A percentile compares a stretch with the other conserved stretches of the same genome.
Conservation (phyloP, 2,113 vertebrate species). For the Pavo muticus region DNA sequence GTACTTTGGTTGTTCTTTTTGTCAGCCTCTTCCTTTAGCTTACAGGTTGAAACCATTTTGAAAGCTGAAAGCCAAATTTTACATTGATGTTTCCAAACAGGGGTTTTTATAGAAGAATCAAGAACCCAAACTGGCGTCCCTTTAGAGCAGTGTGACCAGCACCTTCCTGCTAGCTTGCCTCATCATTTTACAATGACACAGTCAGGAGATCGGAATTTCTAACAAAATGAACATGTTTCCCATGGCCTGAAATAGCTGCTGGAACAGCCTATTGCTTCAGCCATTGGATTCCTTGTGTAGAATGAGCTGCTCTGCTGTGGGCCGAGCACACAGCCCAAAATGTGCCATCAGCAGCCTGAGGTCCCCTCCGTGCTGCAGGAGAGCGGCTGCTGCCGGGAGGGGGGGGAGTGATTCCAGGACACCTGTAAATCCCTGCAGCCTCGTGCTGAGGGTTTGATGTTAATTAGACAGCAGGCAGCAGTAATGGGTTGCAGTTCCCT, state of each 20-base stretch:
- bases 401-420: conserved; percentile 60
- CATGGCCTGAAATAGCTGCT: conserved; percentile 27
- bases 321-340: not conserved
- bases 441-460: conserved; percentile 72
- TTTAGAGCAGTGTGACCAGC: not conserved
- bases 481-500: conserved; percentile 66
- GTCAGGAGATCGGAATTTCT: conserved; percentile 36
- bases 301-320: conserved; percentile 27
- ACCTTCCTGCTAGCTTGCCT: not conserved
- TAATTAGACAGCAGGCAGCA: conserved; percentile 77
- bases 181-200: not conserved
- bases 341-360: conserved; percentile 60
- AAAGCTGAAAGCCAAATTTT: not conserved
- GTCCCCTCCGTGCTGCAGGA: conserved; percentile 60
- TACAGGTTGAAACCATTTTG: not conserved
- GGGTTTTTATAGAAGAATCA: not conserved
- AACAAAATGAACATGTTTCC: conserved; percentile 42
- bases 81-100: not conserved
- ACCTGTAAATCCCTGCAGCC: conserved; percentile 77
- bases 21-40: conserved; percentile 47
- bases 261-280: conserved; percentile 38
- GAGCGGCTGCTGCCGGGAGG: not conserved
- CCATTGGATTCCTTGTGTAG: not conserved
- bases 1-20: not conserved
- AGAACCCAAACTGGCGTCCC: not conserved